Evolutionary conservation across 2,888 invertebrate species (phyloP).

Genomic region (Drosophila subsilvestris): DNA sequence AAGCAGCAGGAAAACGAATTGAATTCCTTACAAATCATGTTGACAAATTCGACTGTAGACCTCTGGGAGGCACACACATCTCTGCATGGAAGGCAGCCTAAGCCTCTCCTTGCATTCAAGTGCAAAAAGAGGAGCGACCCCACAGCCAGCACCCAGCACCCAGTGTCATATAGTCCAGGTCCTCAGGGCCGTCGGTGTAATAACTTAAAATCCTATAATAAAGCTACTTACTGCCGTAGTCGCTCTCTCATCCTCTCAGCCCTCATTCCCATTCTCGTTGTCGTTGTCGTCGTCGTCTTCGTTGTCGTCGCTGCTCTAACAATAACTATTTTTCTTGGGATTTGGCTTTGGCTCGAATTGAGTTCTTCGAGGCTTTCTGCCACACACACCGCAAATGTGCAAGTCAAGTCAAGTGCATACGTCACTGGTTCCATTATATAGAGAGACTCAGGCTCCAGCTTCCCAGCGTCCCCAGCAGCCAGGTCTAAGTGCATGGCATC

Average conservation of each 20-base stretch:
- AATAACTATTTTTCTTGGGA: constrained; percentile 61
- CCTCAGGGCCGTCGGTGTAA: constrained; percentile 48
- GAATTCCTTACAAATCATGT: constrained; percentile 44
- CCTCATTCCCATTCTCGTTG: background rate
- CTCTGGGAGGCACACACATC: constrained; percentile 40
- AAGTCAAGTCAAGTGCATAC: constrained; percentile 79
- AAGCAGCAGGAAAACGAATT: constrained; percentile 19
- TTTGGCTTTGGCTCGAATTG: constrained; percentile 66
- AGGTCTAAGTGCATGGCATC: constrained; percentile 45
- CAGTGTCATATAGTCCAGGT: constrained; percentile 10
- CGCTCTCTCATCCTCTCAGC: constrained; percentile 17
- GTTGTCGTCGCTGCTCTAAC: constrained; percentile 36
- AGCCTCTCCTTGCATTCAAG: constrained; percentile 40
- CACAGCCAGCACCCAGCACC: constrained; percentile 6
- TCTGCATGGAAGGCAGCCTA: constrained; percentile 31
- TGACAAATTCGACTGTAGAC: constrained; percentile 47
- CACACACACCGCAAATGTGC: constrained; percentile 69
- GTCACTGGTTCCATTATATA: constrained; percentile 59
- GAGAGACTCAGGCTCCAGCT: constrained; percentile 8
- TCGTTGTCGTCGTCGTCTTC: background rate
- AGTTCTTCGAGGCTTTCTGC: constrained; percentile 54
- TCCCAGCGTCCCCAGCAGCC: constrained; percentile 1
- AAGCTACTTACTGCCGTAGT: constrained; percentile 69
- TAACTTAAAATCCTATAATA: constrained; percentile 77
- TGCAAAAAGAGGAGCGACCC: constrained; percentile 51